A percentile compares a stretch with the other conserved stretches of the same genome.
phyloP scores from a whole-genome alignment of 2,888 invertebrate genomes.

The Muschampia plurimacula region DNA sequence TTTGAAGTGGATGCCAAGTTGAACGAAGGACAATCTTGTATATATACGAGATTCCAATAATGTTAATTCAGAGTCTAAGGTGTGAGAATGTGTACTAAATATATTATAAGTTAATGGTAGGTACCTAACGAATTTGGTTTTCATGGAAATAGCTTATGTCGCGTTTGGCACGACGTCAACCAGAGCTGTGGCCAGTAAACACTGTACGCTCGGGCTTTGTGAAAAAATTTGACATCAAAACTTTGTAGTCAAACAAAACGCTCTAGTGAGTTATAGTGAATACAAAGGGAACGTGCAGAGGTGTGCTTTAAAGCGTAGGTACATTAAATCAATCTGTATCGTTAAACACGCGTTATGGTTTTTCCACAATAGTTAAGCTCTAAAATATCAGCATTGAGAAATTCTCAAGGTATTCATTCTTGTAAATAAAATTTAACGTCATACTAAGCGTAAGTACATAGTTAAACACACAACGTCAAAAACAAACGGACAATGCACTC shows the following conservation, averaged over 20 bases:
- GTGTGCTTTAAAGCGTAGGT: slow-evolving; percentile 61
- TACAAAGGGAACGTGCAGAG: slow-evolving; percentile 52
- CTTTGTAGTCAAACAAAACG: slow-evolving; percentile 65
- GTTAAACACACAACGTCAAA: too few species aligned
- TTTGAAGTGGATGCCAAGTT: slow-evolving; percentile 30
- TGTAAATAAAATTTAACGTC: too few species aligned
- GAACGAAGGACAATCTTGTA: slow-evolving; percentile 17
- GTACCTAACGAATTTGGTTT: slow-evolving; percentile 37
- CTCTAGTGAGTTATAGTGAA: slow-evolving; percentile 51
- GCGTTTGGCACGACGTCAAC: slow-evolving; percentile 76
- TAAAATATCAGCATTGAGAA: too few species aligned
- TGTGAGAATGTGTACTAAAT: slow-evolving; percentile 12
- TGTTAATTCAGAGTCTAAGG: slow-evolving; percentile 9
- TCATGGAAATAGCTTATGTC: slow-evolving; percentile 73
- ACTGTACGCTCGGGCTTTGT: slow-evolving; percentile 49
- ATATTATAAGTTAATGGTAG: slow-evolving; percentile 22
- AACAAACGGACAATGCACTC: too few species aligned
- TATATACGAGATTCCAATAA: slow-evolving; percentile 5
- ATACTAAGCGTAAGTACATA: too few species aligned
- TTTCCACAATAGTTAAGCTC: background rate
- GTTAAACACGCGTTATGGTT: slow-evolving; percentile 13
- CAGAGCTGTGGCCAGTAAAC: slow-evolving; percentile 61
- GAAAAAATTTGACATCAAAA: slow-evolving; percentile 65
- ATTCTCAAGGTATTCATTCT: too few species aligned
- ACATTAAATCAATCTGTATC: slow-evolving; percentile 42